Conservation (phyloP, 2,797 vertebrate genomes). For the Dipus sagitta region DNA sequence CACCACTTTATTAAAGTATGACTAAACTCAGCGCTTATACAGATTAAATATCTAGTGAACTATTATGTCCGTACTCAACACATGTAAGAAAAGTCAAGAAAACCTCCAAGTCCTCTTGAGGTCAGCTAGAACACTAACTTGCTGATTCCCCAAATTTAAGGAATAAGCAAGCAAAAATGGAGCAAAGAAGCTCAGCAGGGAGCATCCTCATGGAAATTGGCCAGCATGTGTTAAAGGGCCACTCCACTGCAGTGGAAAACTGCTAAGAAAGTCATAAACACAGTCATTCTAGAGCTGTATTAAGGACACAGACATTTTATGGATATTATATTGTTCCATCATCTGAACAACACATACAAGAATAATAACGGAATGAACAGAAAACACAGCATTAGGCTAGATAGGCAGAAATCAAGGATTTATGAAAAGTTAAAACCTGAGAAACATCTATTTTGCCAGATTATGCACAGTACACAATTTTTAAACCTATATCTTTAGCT, state of each 20-base stretch:
- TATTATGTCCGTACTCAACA: not conserved
- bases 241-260: not conserved
- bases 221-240: slow-evolving; percentile 43
- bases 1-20: not conserved
- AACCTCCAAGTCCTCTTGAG: not conserved
- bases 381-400: not conserved
- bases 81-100: not conserved
- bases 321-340: not conserved
- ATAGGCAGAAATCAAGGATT: not conserved
- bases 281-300: not conserved
- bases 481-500: not conserved
- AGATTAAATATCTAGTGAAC: not conserved
- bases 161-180: slow-evolving; percentile 28
- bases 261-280: not conserved
- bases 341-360: not conserved
- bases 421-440: not conserved
- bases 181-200: not conserved
- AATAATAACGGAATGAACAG: not conserved
- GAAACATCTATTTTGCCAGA: not conserved
- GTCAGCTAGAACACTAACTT: not conserved
- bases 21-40: not conserved
- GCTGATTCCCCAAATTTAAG: slow-evolving; percentile 33
- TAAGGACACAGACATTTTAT: not conserved
- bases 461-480: not conserved
- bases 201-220: not conserved